Evolutionary conservation across 2,888 invertebrate species (phyloP), one percentile per base, ranked within the genome.

Genomic region (Amphipoea lucens): DNA sequence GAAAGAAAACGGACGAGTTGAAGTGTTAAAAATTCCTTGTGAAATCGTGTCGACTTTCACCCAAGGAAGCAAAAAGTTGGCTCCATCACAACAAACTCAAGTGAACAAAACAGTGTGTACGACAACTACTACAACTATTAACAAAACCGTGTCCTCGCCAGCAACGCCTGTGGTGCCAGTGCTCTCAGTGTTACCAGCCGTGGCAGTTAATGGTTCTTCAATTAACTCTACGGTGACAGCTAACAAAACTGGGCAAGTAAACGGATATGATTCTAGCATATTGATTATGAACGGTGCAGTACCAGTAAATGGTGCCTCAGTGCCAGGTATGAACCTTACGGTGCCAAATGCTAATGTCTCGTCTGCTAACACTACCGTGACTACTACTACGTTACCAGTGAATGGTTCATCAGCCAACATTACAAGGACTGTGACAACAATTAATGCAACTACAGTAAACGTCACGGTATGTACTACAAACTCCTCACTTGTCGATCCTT

Each of bases 11-110:
- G 92, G 91, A 12, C 92, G 91, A 63, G 75, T 90, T 29, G 92
- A 96, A 85, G 84, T 89, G 36, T 85, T 96, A 23, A 96, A 93
- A 88, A 93, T 97, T 87, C 96, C 96, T 2, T 97, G 96, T 87
- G 96, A 95, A 91, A 96, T 96, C 14, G 96, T 97, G 14, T 96
- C 96, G 2, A 97, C 96, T 2, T 97, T 97, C 80, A 94, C 94
- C 6, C 92, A 94, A 82, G 94, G 91, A 5, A 93, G 95, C 82
- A 91, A 91, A 42, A 93, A 92, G 79, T 82, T 90, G 62, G 81
- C 88, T 80, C 85, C 86, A 72, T 90, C 90, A 23, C 85, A 87
- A 36, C 73, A 90, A 29, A 89, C 85, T 23, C 76, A 79, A 86
- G 86, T 91, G 7, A 94, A 94, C 68, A 88, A 90, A 74, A 95